Conservation (phyloP, 2,113 vertebrate species). For the Dolichallabes microphthalmus region DNA sequence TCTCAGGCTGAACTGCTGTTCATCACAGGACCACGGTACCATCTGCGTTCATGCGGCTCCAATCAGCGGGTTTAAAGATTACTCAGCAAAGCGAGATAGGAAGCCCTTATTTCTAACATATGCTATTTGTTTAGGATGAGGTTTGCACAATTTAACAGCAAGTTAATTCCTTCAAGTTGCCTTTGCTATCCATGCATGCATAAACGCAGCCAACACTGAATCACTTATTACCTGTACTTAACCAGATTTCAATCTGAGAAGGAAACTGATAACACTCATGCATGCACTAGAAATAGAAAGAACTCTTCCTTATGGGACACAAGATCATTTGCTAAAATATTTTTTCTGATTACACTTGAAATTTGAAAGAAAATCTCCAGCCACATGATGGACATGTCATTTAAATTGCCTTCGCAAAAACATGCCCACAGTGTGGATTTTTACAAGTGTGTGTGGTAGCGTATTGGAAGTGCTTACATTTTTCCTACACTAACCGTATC, state of each 20-base stretch:
- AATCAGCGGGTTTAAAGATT: constrained; percentile 3
- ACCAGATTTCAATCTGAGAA: neutral
- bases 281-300: neutral
- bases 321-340: neutral
- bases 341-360: neutral
- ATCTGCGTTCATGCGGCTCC: neutral
- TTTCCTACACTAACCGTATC: neutral
- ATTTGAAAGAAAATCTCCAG: neutral
- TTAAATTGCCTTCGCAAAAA: neutral
- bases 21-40: neutral
- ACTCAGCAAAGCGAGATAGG: neutral
- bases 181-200: neutral
- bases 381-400: neutral
- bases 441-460: neutral
- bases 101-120: neutral
- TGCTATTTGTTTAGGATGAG: neutral
- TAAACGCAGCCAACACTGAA: neutral
- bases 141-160: neutral
- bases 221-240: too few species aligned
- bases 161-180: neutral
- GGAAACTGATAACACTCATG: neutral
- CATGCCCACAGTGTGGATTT: neutral
- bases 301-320: neutral
- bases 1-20: neutral
- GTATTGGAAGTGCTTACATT: neutral